phyloP scores from a whole-genome alignment of 2,113 vertebrate genomes.

The Pomatostomus ruficeps region DNA sequence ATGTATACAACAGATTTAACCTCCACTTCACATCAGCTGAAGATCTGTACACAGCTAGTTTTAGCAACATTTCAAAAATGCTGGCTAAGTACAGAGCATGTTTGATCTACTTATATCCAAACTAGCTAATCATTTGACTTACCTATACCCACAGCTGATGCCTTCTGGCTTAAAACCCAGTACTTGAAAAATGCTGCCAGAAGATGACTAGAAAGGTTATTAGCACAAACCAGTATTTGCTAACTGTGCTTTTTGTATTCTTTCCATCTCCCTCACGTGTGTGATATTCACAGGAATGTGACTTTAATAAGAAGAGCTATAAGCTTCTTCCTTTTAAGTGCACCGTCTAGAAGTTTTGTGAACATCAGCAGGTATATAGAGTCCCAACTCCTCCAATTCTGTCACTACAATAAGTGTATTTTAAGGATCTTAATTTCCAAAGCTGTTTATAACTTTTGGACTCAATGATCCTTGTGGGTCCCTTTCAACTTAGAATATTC shows the following conservation, averaged over 20 bases:
- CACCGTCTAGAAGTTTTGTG: background rate
- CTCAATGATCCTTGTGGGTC: background rate
- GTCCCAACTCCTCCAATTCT: background rate
- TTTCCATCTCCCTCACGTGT: background rate
- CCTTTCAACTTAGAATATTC: background rate
- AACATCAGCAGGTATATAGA: background rate
- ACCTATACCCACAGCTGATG: background rate
- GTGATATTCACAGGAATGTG: background rate
- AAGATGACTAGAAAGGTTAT: background rate
- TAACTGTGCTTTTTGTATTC: background rate
- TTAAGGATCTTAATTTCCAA: background rate
- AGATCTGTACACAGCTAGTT: background rate
- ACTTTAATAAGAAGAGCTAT: background rate
- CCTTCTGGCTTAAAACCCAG: background rate
- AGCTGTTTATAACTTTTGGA: background rate
- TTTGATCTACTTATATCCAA: background rate
- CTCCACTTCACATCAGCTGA: background rate
- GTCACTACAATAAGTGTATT: background rate
- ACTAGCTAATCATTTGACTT: background rate
- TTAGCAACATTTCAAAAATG: background rate
- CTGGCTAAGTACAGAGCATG: background rate
- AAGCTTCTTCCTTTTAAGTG: background rate
- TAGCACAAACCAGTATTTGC: background rate
- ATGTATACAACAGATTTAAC: background rate
- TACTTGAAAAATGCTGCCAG: background rate